Evolutionary conservation across 2,888 invertebrate species (phyloP).

Genomic region (Tipula vernalis): DNA sequence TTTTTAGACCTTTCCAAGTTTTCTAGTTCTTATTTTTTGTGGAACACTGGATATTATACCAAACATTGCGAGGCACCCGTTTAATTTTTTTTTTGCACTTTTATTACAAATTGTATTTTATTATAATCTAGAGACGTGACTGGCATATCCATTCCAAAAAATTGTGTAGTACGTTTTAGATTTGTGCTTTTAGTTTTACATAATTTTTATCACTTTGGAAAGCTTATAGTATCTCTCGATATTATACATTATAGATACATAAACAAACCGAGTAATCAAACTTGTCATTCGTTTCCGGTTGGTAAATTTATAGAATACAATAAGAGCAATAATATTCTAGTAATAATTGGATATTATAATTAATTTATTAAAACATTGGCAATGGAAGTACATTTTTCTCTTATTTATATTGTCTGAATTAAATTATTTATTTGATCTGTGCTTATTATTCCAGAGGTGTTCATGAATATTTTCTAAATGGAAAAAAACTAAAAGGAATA

Average conservation of each 20-base stretch:
- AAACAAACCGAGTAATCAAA: not conserved
- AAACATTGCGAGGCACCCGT: not conserved
- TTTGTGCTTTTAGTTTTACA: not conserved
- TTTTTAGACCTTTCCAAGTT: not conserved
- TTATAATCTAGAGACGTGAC: not conserved
- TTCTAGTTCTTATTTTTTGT: not conserved
- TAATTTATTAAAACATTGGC: not conserved
- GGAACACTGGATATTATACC: not conserved
- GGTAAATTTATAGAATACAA: not conserved
- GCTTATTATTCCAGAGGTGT: too few relatives aligned
- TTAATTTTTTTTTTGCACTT: not conserved
- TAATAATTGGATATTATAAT: too few relatives aligned
- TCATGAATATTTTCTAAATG: too few relatives aligned
- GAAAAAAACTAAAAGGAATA: too few relatives aligned
- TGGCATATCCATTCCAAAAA: not conserved
- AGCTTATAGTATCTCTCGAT: not conserved
- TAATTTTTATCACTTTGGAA: not conserved
- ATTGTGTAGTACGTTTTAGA: not conserved
- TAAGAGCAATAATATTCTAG: not conserved
- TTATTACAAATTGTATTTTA: not conserved
- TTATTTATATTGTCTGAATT: not conserved
- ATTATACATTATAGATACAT: not conserved
- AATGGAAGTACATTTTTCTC: not conserved
- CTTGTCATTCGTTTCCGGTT: not conserved
- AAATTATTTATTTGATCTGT: too few relatives aligned